Percentiles rank a stretch among this genome's conserved stretches.
phyloP scores from a whole-genome alignment of 2,888 invertebrate species.

The Agonopterix heracliana region DNA sequence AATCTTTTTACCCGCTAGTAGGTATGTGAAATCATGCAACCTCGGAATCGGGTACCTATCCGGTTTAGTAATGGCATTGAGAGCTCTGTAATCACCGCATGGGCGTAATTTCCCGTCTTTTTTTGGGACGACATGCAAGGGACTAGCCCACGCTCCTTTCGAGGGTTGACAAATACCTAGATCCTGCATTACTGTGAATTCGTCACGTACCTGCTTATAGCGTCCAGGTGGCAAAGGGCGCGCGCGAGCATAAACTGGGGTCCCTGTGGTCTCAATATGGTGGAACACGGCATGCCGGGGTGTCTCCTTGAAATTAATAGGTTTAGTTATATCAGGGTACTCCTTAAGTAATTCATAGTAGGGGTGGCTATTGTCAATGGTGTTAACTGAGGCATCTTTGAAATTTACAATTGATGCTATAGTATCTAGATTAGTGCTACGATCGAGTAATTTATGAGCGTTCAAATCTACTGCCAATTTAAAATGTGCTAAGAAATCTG shows the following conservation, averaged over 20 bases:
- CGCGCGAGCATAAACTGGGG: not conserved
- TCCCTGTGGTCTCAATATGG: constrained; percentile 5
- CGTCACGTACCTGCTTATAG: not conserved
- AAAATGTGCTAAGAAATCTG: constrained; percentile 10
- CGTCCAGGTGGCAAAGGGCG: not conserved
- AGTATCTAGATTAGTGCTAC: not conserved
- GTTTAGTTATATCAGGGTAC: constrained; percentile 4
- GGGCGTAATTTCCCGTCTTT: constrained; percentile 6
- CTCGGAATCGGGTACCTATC: constrained; percentile 33
- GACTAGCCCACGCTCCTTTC: constrained; percentile 9
- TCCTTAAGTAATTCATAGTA: constrained; percentile 1
- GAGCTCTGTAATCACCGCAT: constrained; percentile 38
- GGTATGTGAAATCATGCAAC: constrained; percentile 25
- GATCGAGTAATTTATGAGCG: not conserved
- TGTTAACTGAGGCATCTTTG: not conserved
- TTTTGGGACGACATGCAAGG: constrained; percentile 12
- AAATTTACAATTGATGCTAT: not conserved
- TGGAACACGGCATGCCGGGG: constrained; percentile 2
- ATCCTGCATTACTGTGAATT: not conserved
- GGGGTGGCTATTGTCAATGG: not conserved
- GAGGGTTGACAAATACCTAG: not conserved
- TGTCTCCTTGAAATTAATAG: not conserved
- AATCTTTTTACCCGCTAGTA: constrained; percentile 16
- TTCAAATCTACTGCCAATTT: constrained; percentile 1
- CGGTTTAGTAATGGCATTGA: constrained; percentile 30